phyloP scores from a whole-genome alignment of 2,113 vertebrate species.

The Microcebus tavaratra region DNA sequence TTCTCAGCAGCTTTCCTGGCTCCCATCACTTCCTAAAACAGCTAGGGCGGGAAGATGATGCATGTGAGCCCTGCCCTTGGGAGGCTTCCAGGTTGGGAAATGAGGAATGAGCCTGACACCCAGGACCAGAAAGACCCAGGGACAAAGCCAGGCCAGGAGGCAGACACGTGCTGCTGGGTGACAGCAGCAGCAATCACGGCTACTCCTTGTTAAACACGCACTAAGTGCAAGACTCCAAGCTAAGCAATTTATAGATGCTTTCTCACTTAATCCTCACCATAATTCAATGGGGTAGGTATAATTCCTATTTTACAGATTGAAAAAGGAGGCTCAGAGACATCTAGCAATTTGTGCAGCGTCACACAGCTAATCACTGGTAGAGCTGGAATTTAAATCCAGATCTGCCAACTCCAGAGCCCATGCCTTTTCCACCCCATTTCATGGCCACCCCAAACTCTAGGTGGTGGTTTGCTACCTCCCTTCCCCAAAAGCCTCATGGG shows the following conservation, averaged over 20 bases:
- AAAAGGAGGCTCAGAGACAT: neutral
- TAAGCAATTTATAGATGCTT: neutral
- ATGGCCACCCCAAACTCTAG: neutral
- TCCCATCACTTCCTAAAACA: neutral
- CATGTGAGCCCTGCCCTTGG: constrained; percentile 4
- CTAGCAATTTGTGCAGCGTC: neutral
- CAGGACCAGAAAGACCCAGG: neutral
- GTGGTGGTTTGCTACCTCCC: neutral
- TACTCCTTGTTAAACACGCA: neutral
- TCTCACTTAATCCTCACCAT: neutral
- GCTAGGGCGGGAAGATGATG: neutral
- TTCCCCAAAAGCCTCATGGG: neutral
- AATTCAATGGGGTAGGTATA: neutral
- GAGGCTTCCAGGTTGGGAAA: constrained; percentile 15
- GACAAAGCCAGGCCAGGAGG: neutral
- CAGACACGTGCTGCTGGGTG: accelerated
- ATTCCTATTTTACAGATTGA: neutral
- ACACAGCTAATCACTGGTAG: neutral
- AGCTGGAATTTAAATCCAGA: neutral
- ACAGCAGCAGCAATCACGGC: neutral
- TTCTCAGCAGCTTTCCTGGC: neutral
- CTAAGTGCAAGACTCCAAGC: neutral
- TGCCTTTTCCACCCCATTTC: neutral
- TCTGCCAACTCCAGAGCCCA: neutral
- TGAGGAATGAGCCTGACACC: neutral